These are phyloP conservation scores for Macroglossus sobrinus DNA, from an alignment of 2,113 vertebrate species.

Conservation along the genomic window DNA sequence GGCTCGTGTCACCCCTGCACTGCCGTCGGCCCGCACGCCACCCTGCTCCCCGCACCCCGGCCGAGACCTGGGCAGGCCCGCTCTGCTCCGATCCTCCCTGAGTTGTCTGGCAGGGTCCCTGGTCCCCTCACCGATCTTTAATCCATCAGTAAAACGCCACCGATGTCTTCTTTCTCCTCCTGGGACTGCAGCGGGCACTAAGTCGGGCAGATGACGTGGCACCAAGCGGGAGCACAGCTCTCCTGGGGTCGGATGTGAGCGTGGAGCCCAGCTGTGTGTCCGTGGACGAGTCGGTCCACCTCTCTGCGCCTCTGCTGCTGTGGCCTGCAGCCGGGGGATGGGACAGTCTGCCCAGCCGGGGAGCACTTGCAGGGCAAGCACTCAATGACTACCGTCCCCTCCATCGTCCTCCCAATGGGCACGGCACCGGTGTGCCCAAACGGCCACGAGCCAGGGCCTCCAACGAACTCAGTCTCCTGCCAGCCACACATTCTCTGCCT, in stretches of 20 bases:
- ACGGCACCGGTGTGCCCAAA: too few species aligned
- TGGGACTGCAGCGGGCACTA: neutral
- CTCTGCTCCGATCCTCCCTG: fast-evolving
- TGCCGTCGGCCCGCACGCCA: fast-evolving
- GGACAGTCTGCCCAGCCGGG: neutral
- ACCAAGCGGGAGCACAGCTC: fast-evolving
- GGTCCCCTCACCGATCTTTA: neutral
- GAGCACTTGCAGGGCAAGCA: fast-evolving
- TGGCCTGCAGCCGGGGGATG: neutral
- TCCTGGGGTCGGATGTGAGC: fast-evolving
- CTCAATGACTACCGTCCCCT: fast-evolving
- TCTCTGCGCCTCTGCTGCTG: neutral
- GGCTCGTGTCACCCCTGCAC: fast-evolving
- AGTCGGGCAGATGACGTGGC: fast-evolving
- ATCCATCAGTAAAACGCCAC: too few species aligned
- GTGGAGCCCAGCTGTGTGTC: neutral
- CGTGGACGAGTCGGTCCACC: neutral
- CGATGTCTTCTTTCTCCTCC: fast-evolving
- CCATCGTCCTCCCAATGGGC: too few species aligned
- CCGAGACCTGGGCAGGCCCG: neutral
- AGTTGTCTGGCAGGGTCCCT: fast-evolving
- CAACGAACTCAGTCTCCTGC: neutral
- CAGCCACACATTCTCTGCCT: neutral
- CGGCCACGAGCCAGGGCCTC: neutral
- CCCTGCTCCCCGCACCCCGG: fast-evolving